Conservation (phyloP, 2,888 invertebrate species). For the Leuctra nigra region DNA sequence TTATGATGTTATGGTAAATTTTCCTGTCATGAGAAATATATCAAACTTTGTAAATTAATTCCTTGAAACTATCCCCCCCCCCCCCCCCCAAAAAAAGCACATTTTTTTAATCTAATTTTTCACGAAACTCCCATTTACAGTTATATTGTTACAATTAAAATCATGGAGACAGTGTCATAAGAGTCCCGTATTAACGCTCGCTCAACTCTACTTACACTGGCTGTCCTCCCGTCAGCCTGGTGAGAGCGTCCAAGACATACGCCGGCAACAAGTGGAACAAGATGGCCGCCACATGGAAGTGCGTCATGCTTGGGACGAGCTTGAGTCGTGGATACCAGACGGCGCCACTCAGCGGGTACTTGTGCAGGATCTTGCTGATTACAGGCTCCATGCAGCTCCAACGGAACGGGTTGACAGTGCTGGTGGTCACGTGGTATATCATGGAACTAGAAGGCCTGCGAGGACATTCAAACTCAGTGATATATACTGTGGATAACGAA, state of each 20-base stretch:
- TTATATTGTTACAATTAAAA: no score
- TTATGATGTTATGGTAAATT: no score
- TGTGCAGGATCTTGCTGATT: slow-evolving; percentile 61
- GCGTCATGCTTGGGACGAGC: slow-evolving; percentile 60
- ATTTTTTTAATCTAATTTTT: no score
- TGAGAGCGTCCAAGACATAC: slow-evolving; percentile 70
- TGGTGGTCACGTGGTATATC: slow-evolving; percentile 90
- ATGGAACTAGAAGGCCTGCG: slow-evolving; percentile 52
- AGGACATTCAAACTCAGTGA: slow-evolving; percentile 11
- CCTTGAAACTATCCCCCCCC: no score
- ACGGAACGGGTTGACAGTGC: slow-evolving; percentile 79
- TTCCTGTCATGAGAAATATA: no score
- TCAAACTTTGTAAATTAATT: no score
- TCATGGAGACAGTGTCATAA: no score
- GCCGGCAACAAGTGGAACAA: slow-evolving; percentile 91
- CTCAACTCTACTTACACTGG: slow-evolving; percentile 75
- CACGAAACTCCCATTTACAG: no score
- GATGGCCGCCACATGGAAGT: slow-evolving; percentile 75
- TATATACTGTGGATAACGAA: no score
- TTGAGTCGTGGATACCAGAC: slow-evolving; percentile 80
- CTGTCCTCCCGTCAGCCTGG: slow-evolving; percentile 67
- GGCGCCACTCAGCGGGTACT: slow-evolving; percentile 73
- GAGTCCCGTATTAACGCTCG: no score
- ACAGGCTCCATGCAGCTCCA: slow-evolving; percentile 68
- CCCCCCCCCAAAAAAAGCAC: no score